Base-by-base conservation (phyloP, 1,140 invertebrate species). In the Pantala flavescens region DNA sequence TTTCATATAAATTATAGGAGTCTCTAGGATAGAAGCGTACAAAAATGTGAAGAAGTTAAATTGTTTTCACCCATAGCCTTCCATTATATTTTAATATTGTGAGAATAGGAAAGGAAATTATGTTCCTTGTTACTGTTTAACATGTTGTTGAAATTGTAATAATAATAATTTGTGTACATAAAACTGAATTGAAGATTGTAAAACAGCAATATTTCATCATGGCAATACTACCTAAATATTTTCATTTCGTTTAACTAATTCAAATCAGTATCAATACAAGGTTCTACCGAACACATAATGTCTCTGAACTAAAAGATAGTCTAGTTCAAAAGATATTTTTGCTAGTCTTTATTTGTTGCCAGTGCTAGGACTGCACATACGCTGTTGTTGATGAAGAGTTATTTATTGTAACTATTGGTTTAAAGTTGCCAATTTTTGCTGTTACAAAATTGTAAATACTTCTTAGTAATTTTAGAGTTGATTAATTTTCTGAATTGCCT, bases 321-420 rank as follows among this genome's bases (percentile, higher is more conserved):
- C 16, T 19, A 63, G 49, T 63, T 63, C 49, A 63, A 63, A 63
- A 21, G 49, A 63, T 63, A 63, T 63, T 63, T 36, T 63, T 63
- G 49, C 49, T 63, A 63, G 49, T 63, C 49, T 63, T 63, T 63
- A 63, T 63, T 63, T 63, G 49, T 63, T 63, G n/a, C n/a, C 49
- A 63, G 49, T 63, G 49, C n/a, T 16, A 19, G n/a, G 49, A 63
- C 14, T 63, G 49, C 49, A 63, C 49, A 14, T 63, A 19, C 12
- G 49, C 49, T 21, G 14, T 63, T 16, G 14, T 16, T 63, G n/a
- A 63, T 63, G 49, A 21, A 63, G 49, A 21, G 49, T 63, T 63
- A 63, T 63, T 63, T 63, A 63, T 63, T 19, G n/a, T 63, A 63
- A 63, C 49, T 63, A 16, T 63, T 63, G 49, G 49, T 63, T 19